phyloP scores from a whole-genome alignment of 64 coral and sea anemone genomes.

The Pachyseris speciosa region DNA sequence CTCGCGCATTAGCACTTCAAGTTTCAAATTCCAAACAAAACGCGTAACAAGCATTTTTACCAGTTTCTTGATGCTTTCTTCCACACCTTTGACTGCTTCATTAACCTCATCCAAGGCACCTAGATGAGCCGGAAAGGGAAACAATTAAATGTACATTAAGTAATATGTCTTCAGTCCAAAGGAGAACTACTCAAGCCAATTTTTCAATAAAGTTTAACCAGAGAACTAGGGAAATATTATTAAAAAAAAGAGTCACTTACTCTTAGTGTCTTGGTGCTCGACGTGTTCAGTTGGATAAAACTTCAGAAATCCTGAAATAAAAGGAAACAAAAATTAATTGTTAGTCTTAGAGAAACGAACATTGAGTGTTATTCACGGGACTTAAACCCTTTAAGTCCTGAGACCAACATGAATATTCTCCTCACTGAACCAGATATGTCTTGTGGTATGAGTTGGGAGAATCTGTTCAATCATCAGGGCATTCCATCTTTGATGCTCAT shows the following conservation, averaged over 20 bases:
- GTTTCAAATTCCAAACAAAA: neutral
- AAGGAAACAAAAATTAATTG: neutral
- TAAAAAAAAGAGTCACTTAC: too few relatives aligned
- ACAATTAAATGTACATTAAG: too few relatives aligned
- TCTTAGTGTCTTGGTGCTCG: slow-evolving; percentile 73
- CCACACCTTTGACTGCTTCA: slow-evolving; percentile 79
- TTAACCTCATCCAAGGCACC: slow-evolving; percentile 84
- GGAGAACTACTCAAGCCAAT: too few relatives aligned
- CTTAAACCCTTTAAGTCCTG: too few relatives aligned
- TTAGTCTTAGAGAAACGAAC: neutral
- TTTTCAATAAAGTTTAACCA: too few relatives aligned
- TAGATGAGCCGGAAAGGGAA: neutral
- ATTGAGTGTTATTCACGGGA: neutral
- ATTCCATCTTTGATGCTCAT: too few relatives aligned
- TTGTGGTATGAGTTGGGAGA: too few relatives aligned
- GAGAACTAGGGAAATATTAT: neutral
- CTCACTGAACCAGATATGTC: too few relatives aligned
- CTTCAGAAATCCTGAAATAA: slow-evolving; percentile 78
- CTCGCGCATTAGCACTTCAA: too few relatives aligned
- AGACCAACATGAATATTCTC: too few relatives aligned
- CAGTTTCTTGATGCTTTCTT: slow-evolving; percentile 85
- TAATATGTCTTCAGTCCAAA: neutral
- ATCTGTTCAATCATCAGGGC: too few relatives aligned
- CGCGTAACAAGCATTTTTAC: slow-evolving; percentile 6
- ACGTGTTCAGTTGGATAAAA: slow-evolving; percentile 81